These are phyloP conservation scores for Eucera pruinosa DNA, from an alignment of 2,888 invertebrate genomes.

Conservation along the genomic window DNA sequence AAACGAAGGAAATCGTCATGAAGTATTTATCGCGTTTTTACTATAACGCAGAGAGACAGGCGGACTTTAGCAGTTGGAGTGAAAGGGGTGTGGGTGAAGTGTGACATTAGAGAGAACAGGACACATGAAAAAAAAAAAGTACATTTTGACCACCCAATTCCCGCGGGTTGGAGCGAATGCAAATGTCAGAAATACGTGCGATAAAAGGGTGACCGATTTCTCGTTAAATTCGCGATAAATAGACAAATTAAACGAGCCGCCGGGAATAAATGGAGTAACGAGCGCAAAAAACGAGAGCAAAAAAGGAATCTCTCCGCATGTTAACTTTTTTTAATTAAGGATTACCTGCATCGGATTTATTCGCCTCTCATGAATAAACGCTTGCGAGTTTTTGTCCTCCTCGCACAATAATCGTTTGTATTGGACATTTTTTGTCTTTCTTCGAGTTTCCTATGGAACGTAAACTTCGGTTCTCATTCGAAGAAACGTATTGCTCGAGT, in stretches of 20 bases:
- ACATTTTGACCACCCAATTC: slow-evolving; percentile 34
- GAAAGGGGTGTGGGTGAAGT: neutral
- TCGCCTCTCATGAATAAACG: neutral
- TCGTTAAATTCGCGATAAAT: slow-evolving; percentile 38
- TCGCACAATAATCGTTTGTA: too few relatives aligned
- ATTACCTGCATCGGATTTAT: neutral
- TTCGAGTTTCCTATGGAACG: neutral
- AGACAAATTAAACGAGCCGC: neutral
- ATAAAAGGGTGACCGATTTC: slow-evolving; percentile 31
- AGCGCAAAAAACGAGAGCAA: neutral
- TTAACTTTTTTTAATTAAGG: neutral
- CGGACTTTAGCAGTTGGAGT: slow-evolving; percentile 7
- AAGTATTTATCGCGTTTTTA: neutral
- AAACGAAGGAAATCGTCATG: too few relatives aligned
- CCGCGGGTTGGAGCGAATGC: neutral
- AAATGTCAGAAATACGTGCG: slow-evolving; percentile 28
- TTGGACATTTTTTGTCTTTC: too few relatives aligned
- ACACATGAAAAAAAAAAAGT: neutral
- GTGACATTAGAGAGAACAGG: neutral
- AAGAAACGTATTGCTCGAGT: neutral
- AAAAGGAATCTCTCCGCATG: neutral
- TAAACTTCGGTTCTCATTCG: neutral
- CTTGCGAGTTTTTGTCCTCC: too few relatives aligned
- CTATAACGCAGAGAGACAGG: neutral
- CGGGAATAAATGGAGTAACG: slow-evolving; percentile 14